phyloP scores from a whole-genome alignment of 2,113 vertebrate species.

The Eurystomus gularis region DNA sequence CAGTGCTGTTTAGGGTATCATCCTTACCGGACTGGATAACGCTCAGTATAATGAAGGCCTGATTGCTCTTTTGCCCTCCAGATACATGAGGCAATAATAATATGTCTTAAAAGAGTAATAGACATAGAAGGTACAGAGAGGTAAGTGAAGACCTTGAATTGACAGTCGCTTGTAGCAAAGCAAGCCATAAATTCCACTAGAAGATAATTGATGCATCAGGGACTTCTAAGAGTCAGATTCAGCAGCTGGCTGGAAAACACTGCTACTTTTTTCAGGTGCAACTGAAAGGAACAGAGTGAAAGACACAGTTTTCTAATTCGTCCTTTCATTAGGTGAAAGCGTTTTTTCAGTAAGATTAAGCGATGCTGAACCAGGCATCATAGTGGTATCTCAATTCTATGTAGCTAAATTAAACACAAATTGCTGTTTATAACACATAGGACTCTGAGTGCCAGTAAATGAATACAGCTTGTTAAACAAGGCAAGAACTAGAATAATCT shows the following conservation, averaged over 20 bases:
- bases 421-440: background rate
- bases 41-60: background rate
- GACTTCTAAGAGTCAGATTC: background rate
- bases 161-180: background rate
- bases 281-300: background rate
- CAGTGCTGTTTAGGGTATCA: background rate
- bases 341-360: background rate
- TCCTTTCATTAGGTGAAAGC: background rate
- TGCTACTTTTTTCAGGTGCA: background rate
- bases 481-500: background rate
- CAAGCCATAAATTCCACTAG: background rate
- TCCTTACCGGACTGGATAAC: background rate
- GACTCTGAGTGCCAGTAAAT: background rate
- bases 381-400: background rate
- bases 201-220: conserved; percentile 34
- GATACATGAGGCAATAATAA: background rate
- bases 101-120: background rate
- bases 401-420: background rate
- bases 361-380: background rate
- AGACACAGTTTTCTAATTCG: background rate
- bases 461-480: background rate
- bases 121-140: background rate
- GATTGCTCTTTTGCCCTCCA: background rate
- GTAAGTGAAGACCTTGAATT: conserved; percentile 5
- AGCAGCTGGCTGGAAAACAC: background rate